Percentiles rank a stretch among this genome's conserved stretches.
Evolutionary conservation across 2,888 invertebrate species (phyloP).

Genomic region (Hyles lineata): DNA sequence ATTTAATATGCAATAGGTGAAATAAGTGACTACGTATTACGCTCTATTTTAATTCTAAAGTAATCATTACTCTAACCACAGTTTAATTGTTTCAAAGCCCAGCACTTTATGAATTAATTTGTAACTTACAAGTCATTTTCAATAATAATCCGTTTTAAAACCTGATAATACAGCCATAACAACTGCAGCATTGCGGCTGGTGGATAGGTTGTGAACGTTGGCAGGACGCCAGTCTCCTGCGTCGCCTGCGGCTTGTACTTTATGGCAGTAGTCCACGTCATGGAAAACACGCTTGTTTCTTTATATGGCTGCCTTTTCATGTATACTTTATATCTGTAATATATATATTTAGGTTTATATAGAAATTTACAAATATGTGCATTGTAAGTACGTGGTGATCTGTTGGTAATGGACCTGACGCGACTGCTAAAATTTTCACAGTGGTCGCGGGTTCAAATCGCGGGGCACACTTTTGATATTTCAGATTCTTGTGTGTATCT

Average conservation of each 20-base stretch:
- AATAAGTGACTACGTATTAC: too few species aligned
- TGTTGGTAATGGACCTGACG: too few species aligned
- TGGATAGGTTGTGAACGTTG: neutral
- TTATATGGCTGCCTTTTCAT: neutral
- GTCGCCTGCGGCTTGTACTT: neutral
- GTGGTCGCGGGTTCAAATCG: too few species aligned
- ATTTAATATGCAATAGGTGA: too few species aligned
- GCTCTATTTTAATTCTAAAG: too few species aligned
- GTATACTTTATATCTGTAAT: too few species aligned
- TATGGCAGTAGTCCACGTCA: neutral
- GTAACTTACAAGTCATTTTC: neutral
- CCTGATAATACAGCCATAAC: neutral
- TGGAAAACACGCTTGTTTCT: neutral
- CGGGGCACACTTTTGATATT: too few species aligned
- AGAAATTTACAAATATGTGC: too few species aligned
- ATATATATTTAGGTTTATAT: too few species aligned
- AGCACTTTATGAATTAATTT: neutral
- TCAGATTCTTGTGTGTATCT: too few species aligned
- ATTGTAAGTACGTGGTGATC: too few species aligned
- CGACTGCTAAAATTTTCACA: too few species aligned
- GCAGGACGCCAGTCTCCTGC: conserved; percentile 1
- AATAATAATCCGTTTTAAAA: neutral
- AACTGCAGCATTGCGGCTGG: neutral
- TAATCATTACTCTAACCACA: neutral
- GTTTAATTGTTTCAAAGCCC: neutral